Evolutionary conservation across 2,797 vertebrate species (phyloP).

Genomic region (Odontamblyopus lacepedii): DNA sequence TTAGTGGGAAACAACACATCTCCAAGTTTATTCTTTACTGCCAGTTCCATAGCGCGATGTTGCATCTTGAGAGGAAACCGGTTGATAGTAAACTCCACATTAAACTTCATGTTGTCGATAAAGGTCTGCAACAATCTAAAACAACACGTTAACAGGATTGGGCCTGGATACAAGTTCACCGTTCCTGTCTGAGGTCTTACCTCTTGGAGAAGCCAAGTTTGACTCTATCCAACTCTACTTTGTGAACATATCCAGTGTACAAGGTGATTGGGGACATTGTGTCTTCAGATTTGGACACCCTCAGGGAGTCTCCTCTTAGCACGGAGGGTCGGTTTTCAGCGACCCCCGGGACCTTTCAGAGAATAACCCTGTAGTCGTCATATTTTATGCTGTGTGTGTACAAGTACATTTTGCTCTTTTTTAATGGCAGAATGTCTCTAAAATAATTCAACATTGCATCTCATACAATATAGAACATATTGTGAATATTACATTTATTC

Average conservation of each 20-base stretch:
- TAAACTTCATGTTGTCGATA: conserved; percentile 81
- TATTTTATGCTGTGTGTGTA: too few species aligned
- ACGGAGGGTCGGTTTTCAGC: conserved; percentile 91
- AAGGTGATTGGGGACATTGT: conserved; percentile 48
- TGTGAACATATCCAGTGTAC: conserved; percentile 89
- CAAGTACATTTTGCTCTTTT: not conserved
- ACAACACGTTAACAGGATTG: not conserved
- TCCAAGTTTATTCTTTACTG: conserved; percentile 56
- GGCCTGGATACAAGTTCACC: not conserved
- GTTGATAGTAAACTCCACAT: conserved; percentile 91
- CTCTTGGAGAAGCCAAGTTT: conserved; percentile 84
- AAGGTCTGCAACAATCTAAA: conserved; percentile 81
- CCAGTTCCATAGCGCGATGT: conserved; percentile 84
- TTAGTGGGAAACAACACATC: conserved; percentile 83
- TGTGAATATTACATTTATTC: not conserved
- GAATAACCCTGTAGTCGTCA: not conserved
- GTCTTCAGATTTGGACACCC: conserved; percentile 71
- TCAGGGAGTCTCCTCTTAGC: conserved; percentile 86
- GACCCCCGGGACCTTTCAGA: conserved; percentile 86
- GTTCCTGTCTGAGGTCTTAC: conserved; percentile 63
- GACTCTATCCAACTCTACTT: conserved; percentile 85
- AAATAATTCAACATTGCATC: not conserved
- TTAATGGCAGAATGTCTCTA: not conserved
- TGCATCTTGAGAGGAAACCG: conserved; percentile 83
- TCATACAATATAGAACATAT: not conserved